Percentiles rank a stretch among this genome's conserved stretches.
Conservation (phyloP, 2,888 invertebrate species). For the Chloromyia formosa region DNA sequence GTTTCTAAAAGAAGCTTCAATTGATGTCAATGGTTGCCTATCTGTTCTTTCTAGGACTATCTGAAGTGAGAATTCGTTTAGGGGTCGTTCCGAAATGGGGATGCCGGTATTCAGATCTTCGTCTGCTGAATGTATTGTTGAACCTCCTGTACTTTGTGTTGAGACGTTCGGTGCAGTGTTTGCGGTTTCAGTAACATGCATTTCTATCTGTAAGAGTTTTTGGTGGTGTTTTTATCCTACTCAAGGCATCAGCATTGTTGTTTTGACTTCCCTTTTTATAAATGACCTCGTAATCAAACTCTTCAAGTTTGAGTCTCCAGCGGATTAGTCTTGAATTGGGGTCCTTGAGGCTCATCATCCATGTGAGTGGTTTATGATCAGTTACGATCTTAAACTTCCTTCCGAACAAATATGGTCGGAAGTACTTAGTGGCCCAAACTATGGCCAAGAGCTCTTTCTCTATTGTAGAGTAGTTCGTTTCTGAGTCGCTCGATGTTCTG, state of each 20-base stretch:
- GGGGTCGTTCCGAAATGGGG: too few species aligned
- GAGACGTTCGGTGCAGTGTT: too few species aligned
- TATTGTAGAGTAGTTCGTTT: constrained; percentile 53
- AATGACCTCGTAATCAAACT: background rate
- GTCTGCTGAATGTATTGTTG: too few species aligned
- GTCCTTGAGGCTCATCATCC: constrained; percentile 31
- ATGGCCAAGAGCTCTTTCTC: constrained; percentile 57
- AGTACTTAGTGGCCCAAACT: constrained; percentile 56
- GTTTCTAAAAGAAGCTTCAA: background rate
- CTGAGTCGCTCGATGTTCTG: constrained; percentile 47
- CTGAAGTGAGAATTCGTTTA: background rate
- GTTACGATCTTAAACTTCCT: constrained; percentile 45
- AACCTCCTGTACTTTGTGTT: too few species aligned
- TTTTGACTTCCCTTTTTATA: too few species aligned
- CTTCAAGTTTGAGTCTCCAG: constrained; percentile 16
- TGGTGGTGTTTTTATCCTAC: background rate
- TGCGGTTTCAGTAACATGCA: too few species aligned
- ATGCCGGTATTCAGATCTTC: too few species aligned
- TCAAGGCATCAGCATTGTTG: too few species aligned
- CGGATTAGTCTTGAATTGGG: constrained; percentile 23
- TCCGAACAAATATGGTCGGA: constrained; percentile 57
- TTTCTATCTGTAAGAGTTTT: background rate
- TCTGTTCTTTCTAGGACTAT: background rate
- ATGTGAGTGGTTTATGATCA: constrained; percentile 41
- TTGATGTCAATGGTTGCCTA: background rate